Evolutionary conservation across 2,113 vertebrate genomes (phyloP).

Genomic region (Pterocles burchelli): DNA sequence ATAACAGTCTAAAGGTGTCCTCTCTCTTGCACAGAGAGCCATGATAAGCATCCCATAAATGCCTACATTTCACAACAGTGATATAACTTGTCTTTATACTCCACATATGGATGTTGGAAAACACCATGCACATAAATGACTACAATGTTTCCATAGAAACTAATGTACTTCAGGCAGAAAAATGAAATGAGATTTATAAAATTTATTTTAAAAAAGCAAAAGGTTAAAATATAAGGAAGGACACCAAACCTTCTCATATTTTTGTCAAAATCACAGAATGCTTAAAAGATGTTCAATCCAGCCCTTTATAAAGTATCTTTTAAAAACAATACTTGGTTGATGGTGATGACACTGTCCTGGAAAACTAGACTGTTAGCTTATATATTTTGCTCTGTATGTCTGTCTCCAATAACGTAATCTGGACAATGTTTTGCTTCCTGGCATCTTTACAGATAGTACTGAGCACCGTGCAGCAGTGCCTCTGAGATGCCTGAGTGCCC

Average conservation of each 20-base stretch:
- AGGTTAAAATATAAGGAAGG: neutral
- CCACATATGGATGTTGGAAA: conserved; percentile 28
- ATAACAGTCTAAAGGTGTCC: neutral
- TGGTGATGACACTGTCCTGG: neutral
- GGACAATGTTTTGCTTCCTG: neutral
- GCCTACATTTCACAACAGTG: conserved; percentile 12
- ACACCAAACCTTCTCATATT: neutral
- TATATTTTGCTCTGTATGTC: neutral
- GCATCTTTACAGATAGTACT: neutral
- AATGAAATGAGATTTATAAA: conserved; percentile 19
- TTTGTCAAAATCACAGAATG: neutral
- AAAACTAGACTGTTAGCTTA: neutral
- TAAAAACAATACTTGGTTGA: neutral
- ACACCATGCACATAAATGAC: conserved; percentile 27
- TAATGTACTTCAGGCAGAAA: conserved; percentile 33
- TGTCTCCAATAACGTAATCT: neutral
- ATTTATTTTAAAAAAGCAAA: neutral
- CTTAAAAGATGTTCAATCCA: neutral
- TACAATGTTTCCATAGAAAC: conserved; percentile 65
- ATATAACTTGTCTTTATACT: conserved; percentile 34
- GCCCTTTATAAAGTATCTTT: neutral
- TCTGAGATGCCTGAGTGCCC: accelerated
- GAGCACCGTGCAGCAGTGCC: neutral
- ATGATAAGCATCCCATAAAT: neutral
- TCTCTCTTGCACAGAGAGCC: neutral